Conservation (phyloP, 2,113 vertebrate species). For the Erinaceus europaeus region DNA sequence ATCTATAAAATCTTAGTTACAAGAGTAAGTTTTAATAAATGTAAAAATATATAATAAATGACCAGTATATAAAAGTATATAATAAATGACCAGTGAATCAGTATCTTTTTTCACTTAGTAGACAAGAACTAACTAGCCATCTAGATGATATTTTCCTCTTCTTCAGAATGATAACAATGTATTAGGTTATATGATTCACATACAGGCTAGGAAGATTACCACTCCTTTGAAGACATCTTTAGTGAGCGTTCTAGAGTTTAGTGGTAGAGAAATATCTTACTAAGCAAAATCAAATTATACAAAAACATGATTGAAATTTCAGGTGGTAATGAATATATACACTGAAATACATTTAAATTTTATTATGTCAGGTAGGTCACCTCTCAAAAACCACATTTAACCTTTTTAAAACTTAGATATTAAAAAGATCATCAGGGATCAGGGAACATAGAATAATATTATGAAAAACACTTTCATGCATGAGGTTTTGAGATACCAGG, state of each 20-base stretch:
- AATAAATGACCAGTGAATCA: slow-evolving; percentile 8
- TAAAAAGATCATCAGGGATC: too few species aligned
- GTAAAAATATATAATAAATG: background rate
- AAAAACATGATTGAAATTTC: slow-evolving; percentile 13
- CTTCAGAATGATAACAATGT: background rate
- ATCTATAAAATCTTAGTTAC: background rate
- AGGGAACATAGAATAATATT: too few species aligned
- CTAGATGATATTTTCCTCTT: background rate
- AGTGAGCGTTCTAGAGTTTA: background rate
- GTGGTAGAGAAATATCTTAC: background rate
- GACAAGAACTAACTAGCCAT: background rate
- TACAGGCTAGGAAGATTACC: slow-evolving; percentile 6
- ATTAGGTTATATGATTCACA: background rate
- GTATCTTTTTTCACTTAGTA: slow-evolving; percentile 1
- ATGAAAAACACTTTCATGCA: too few species aligned
- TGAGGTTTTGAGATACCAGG: too few species aligned
- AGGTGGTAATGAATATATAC: background rate
- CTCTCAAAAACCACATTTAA: background rate
- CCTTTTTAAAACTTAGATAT: slow-evolving; percentile 10
- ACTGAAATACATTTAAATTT: slow-evolving; percentile 18
- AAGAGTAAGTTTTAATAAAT: background rate
- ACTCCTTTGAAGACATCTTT: slow-evolving; percentile 3
- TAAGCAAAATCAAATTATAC: slow-evolving; percentile 17
- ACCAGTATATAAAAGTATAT: background rate
- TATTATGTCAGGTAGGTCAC: background rate